Evolutionary conservation across 2,113 vertebrate genomes (phyloP).

Genomic region (Gopherus flavomarginatus): DNA sequence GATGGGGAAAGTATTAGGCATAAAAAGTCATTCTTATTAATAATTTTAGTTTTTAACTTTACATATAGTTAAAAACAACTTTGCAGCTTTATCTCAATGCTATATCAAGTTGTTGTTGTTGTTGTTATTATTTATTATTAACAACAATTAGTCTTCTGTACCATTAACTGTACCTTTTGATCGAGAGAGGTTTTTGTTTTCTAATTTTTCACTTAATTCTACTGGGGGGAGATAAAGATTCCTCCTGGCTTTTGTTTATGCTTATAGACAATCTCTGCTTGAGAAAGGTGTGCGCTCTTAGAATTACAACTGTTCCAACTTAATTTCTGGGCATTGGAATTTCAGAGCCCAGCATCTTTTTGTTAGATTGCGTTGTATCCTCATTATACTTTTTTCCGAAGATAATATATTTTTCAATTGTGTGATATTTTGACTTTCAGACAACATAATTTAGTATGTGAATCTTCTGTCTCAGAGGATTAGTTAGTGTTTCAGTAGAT

Average conservation of each 20-base stretch:
- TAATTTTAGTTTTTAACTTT: neutral
- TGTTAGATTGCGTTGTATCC: neutral
- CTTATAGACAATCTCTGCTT: neutral
- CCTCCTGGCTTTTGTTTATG: neutral
- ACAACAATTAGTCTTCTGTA: neutral
- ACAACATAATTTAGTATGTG: neutral
- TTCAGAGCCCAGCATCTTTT: neutral
- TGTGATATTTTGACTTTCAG: neutral
- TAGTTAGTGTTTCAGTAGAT: conserved; percentile 20
- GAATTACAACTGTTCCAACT: neutral
- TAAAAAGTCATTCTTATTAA: neutral
- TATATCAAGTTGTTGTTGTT: neutral
- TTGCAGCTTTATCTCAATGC: neutral
- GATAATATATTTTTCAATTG: neutral
- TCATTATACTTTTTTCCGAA: neutral
- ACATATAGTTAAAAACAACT: neutral
- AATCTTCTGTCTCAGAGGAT: neutral
- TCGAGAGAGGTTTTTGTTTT: neutral
- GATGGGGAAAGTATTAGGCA: neutral
- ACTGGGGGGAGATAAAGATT: neutral
- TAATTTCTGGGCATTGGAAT: neutral
- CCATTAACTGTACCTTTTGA: neutral
- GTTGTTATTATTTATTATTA: neutral
- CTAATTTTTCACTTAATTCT: neutral
- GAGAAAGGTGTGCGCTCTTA: neutral